Percentiles rank a stretch among this genome's conserved stretches.
phyloP scores from a whole-genome alignment of 2,113 vertebrate species.

The Oryzias javanicus region DNA sequence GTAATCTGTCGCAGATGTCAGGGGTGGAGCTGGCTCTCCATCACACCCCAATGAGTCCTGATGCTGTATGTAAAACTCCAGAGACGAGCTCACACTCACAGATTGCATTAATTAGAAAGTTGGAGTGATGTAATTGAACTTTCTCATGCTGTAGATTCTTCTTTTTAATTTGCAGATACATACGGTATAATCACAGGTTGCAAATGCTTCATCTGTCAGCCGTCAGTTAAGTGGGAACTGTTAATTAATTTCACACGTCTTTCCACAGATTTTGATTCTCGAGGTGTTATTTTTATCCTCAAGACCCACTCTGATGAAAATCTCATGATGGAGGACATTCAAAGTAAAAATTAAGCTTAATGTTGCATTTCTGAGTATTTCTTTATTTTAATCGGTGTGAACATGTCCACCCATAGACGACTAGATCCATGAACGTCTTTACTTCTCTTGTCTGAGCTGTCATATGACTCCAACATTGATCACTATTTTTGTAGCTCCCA shows the following conservation, averaged over 20 bases:
- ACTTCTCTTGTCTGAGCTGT: too few relatives aligned
- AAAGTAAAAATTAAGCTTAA: too few relatives aligned
- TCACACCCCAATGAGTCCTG: slow-evolving; percentile 18
- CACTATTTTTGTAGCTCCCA: too few relatives aligned
- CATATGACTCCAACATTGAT: too few relatives aligned
- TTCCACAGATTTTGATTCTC: neutral
- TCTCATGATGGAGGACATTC: too few relatives aligned
- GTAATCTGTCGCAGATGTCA: slow-evolving; percentile 69
- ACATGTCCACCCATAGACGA: too few relatives aligned
- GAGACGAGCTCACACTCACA: neutral
- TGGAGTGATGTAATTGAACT: neutral
- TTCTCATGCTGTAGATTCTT: neutral
- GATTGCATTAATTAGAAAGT: slow-evolving; percentile 15
- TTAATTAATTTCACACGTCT: slow-evolving; percentile 34
- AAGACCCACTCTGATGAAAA: too few relatives aligned
- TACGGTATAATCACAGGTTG: slow-evolving; percentile 15
- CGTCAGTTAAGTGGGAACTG: slow-evolving; percentile 9
- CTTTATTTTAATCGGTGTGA: too few relatives aligned
- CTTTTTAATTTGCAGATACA: neutral
- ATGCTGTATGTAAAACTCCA: slow-evolving; percentile 2
- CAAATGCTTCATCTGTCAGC: slow-evolving; percentile 25
- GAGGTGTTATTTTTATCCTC: too few relatives aligned
- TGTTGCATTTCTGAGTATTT: too few relatives aligned
- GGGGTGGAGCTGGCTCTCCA: slow-evolving; percentile 35
- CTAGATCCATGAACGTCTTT: too few relatives aligned